These are phyloP conservation scores for Lycaena phlaeas DNA, from an alignment of 2,888 invertebrate species.

Conservation along the genomic window DNA sequence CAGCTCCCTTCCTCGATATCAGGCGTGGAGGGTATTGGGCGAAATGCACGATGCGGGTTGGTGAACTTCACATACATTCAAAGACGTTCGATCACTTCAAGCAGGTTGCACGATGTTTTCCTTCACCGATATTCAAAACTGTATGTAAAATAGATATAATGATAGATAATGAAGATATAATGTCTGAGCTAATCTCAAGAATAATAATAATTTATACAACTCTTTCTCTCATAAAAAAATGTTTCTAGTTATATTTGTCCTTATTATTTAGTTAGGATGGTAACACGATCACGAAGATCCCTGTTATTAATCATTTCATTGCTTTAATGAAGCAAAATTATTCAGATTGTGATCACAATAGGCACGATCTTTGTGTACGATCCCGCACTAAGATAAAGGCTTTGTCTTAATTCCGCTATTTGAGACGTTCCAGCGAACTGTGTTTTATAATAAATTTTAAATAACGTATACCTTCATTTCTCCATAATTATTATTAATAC, in stretches of 20 bases:
- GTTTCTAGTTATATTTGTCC: constrained; percentile 8
- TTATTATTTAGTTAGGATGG: constrained; percentile 23
- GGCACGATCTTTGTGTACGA: constrained; percentile 39
- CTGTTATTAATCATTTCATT: constrained; percentile 68
- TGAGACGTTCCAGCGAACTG: constrained; percentile 3
- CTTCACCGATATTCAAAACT: too few species aligned
- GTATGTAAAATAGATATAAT: too few species aligned
- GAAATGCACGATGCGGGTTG: too few species aligned
- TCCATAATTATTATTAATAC: constrained; percentile 8
- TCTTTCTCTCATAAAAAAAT: too few species aligned
- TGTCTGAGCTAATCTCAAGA: too few species aligned
- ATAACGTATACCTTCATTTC: constrained; percentile 1
- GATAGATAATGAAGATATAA: too few species aligned
- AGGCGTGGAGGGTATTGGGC: too few species aligned
- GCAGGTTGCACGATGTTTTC: too few species aligned
- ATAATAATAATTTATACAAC: too few species aligned
- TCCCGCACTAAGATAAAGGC: constrained; percentile 38
- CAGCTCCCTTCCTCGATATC: too few species aligned
- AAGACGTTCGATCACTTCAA: too few species aligned
- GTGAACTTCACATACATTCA: too few species aligned
- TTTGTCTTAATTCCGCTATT: constrained; percentile 22
- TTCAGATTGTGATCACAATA: constrained; percentile 65
- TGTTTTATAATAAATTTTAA: constrained; percentile 2
- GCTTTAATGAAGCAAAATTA: constrained; percentile 68
- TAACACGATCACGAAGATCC: constrained; percentile 38